Percentiles rank a stretch among this genome's conserved stretches.
phyloP scores from a whole-genome alignment of 1,140 invertebrate genomes.

The Parasteatoda tepidariorum region DNA sequence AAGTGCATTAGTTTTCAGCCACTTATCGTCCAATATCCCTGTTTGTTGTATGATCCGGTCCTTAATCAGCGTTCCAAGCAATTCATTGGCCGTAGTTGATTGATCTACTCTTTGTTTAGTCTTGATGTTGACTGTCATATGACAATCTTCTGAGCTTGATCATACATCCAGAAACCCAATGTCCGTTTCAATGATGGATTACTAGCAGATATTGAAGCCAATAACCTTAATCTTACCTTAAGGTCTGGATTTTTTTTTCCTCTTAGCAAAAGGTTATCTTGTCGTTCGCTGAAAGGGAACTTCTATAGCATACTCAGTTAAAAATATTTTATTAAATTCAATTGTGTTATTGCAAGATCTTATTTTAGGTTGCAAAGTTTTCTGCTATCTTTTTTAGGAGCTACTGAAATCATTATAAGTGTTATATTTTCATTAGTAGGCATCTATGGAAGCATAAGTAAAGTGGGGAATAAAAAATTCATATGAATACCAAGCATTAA shows the following conservation, averaged over 20 bases:
- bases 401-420: too few relatives aligned
- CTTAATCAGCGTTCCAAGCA: slow-evolving; percentile 30
- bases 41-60: slow-evolving; percentile 32
- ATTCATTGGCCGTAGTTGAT: slow-evolving; percentile 44
- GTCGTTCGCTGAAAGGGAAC: neutral
- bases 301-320: neutral
- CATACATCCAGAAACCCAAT: slow-evolving; percentile 17
- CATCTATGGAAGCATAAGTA: too few relatives aligned
- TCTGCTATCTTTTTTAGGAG: too few relatives aligned
- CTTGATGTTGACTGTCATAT: slow-evolving; percentile 39
- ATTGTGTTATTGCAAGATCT: too few relatives aligned
- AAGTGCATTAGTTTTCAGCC: slow-evolving; percentile 44
- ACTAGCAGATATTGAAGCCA: slow-evolving; percentile 43
- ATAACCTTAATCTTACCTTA: slow-evolving; percentile 49
- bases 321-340: neutral
- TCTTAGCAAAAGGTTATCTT: neutral
- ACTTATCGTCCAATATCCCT: slow-evolving; percentile 6
- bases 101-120: slow-evolving; percentile 54
- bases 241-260: neutral
- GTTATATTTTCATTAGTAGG: too few relatives aligned
- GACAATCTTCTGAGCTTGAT: slow-evolving; percentile 17
- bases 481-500: too few relatives aligned
- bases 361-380: too few relatives aligned
- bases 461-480: too few relatives aligned
- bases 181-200: slow-evolving; percentile 35